Base-by-base conservation (phyloP, 1,140 invertebrate species). In the Rhynchophorus ferrugineus region DNA sequence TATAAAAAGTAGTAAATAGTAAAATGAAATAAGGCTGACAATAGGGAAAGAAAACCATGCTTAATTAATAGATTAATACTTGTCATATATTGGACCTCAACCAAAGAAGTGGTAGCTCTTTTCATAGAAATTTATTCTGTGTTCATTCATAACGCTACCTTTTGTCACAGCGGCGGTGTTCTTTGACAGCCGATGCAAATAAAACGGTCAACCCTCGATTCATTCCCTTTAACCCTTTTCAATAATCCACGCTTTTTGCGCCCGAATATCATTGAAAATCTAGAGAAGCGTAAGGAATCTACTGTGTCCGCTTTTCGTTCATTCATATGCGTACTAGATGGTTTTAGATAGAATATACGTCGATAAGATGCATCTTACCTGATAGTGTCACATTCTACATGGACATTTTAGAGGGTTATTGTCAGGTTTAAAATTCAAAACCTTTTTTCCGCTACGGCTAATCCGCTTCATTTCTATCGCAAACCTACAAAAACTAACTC, bases 171-270 rank as follows among this genome's bases (percentile, higher is more conserved):
- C 3, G 22, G 36, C 45, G 53, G 53, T 21, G 33, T 29, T 35
- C 51, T 55, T 55, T 55, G 53, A 55, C 41, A 43, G 44, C n/a
- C 41, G 45, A 55, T 44, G 53, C 53, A 55, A 55, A 55, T 49
- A 55, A 55, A 43, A 49, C 42, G 45, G 52, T 55, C 46, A 55
- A 55, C 53, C 53, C 46, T 35, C 43, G 46, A 42, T 53, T 34
- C 39, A 29, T 43, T 34, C 46, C 9, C 41, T 24, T 36, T 33
- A 49, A 49, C 47, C 53, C 46, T 49, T 49, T 45, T 55, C 39
- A 44, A 54, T 54, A 54, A 54, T 46, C 37, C 37, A 14, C 17
- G 37, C 37, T 38, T 38, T 38, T 38, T 38, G n/a, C 37, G 37
- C 37, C 17, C n/a, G 18, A 5, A 38, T 14, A 38, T 38, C 37